Conservation (phyloP, 2,113 vertebrate genomes). For the Mesoclemmys tuberculata region DNA sequence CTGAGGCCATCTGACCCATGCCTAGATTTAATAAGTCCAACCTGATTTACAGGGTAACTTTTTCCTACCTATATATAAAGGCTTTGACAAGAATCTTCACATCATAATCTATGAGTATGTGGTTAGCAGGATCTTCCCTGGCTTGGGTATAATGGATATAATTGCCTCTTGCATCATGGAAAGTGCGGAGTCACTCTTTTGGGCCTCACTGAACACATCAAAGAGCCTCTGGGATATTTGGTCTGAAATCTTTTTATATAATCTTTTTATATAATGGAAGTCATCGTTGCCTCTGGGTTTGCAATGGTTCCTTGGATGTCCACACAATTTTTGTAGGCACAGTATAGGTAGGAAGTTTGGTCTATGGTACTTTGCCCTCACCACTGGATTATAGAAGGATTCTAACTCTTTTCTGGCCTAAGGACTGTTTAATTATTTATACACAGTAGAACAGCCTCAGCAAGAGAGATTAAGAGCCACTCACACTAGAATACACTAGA, state of each 20-base stretch:
- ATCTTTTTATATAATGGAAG: slow-evolving; percentile 43
- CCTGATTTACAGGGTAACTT: slow-evolving; percentile 52
- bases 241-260: slow-evolving; percentile 20
- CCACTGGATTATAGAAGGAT: too few species aligned
- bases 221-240: slow-evolving; percentile 39
- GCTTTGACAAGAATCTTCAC: slow-evolving; percentile 39
- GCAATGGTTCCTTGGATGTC: not conserved
- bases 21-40: slow-evolving; percentile 43
- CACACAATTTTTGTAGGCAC: not conserved
- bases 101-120: slow-evolving; percentile 60
- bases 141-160: slow-evolving; percentile 6
- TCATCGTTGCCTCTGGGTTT: slow-evolving; percentile 25
- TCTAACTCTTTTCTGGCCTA: too few species aligned
- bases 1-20: not conserved
- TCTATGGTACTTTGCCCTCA: too few species aligned
- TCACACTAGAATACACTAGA: too few species aligned
- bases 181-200: slow-evolving; percentile 56
- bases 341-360: not conserved
- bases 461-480: too few species aligned
- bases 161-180: slow-evolving; percentile 6
- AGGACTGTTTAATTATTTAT: too few species aligned
- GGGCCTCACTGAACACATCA: slow-evolving; percentile 30
- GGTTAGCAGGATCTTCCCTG: slow-evolving; percentile 52
- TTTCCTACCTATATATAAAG: not conserved
- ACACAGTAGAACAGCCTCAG: too few species aligned